These are phyloP conservation scores for Trochalopteron elliotii DNA, from an alignment of 2,113 vertebrate genomes.

Conservation along the genomic window DNA sequence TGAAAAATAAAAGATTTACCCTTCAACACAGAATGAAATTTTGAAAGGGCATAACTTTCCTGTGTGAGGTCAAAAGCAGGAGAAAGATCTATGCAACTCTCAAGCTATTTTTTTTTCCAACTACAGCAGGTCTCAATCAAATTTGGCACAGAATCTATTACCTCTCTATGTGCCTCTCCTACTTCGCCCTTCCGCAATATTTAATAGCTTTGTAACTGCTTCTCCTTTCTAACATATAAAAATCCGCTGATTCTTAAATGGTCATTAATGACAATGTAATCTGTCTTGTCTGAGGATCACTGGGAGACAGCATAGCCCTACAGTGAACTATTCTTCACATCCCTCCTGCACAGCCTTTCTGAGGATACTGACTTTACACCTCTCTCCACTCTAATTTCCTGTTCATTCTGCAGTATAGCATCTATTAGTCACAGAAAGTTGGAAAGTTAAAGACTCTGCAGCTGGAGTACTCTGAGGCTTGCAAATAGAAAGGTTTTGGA, in stretches of 20 bases:
- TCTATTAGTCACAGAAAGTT: constrained; percentile 24
- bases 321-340: background rate
- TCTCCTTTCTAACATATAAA: background rate
- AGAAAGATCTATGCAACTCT: background rate
- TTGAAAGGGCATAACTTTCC: background rate
- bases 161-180: background rate
- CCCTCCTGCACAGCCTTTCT: background rate
- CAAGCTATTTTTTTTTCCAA: background rate
- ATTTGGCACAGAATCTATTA: background rate
- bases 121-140: background rate
- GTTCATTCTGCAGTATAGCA: background rate
- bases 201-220: background rate
- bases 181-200: background rate
- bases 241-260: background rate
- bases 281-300: background rate
- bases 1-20: background rate
- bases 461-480: background rate
- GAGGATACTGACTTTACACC: background rate
- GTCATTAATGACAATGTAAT: background rate
- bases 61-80: background rate
- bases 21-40: background rate
- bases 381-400: constrained; percentile 26
- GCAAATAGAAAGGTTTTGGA: constrained; percentile 23
- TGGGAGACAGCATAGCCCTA: background rate
- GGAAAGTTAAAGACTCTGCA: background rate